A percentile compares a stretch with the other conserved stretches of the same genome.
These are phyloP conservation scores for Drosophila littoralis DNA, from an alignment of 1,140 invertebrate genomes.

Conservation along the genomic window DNA sequence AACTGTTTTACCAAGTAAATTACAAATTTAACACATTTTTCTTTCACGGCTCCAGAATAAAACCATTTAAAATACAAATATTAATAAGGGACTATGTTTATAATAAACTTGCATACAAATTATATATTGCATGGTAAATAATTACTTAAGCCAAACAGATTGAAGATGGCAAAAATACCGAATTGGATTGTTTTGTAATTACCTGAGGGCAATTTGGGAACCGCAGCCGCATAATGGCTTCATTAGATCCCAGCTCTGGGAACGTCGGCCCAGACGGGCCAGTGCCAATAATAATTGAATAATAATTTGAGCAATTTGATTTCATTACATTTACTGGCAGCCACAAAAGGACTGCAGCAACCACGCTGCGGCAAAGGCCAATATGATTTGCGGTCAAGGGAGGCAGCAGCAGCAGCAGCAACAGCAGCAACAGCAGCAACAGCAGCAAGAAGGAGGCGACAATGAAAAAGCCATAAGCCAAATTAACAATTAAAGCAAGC, in stretches of 20 bases:
- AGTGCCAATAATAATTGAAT: constrained; percentile 68
- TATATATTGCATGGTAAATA: neutral
- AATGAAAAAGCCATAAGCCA: constrained; percentile 72
- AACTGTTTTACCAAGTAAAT: too few relatives aligned
- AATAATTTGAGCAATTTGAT: constrained; percentile 71
- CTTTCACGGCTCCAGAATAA: neutral
- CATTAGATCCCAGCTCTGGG: neutral
- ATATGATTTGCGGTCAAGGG: constrained; percentile 68
- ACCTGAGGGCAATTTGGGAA: constrained; percentile 29
- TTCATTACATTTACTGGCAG: constrained; percentile 54
- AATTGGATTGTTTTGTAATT: constrained; percentile 11
- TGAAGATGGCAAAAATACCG: too few relatives aligned
- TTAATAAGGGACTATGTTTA: neutral
- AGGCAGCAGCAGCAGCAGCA: neutral
- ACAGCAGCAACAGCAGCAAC: neutral
- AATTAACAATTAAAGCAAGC: constrained; percentile 77
- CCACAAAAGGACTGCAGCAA: constrained; percentile 65
- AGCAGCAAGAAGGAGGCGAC: constrained; percentile 36
- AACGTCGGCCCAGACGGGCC: neutral
- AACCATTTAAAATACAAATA: too few relatives aligned
- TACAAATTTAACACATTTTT: neutral
- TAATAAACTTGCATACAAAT: neutral
- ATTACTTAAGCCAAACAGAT: too few relatives aligned
- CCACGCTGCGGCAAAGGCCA: constrained; percentile 39
- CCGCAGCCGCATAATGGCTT: constrained; percentile 17